These are phyloP conservation scores for Syrphus vitripennis DNA, from an alignment of 2,888 invertebrate genomes.

Conservation along the genomic window DNA sequence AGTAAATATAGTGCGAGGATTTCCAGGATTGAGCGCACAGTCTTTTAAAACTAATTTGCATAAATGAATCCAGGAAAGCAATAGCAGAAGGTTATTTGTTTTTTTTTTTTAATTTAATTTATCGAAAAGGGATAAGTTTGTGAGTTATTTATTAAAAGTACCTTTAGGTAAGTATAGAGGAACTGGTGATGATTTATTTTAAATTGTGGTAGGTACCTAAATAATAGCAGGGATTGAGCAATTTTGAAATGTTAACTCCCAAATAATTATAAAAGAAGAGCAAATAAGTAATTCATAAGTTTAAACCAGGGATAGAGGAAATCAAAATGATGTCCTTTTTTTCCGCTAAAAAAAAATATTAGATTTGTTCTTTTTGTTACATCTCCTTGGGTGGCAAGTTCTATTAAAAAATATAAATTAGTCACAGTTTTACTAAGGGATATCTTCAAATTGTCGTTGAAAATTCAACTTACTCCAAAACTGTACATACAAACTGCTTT, in stretches of 20 bases:
- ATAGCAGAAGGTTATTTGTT: slow-evolving; percentile 52
- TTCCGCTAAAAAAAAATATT: too few relatives aligned
- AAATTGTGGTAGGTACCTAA: slow-evolving; percentile 4
- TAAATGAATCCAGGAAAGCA: slow-evolving; percentile 58
- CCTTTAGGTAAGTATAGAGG: background rate
- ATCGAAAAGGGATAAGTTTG: slow-evolving; percentile 36
- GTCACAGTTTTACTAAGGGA: background rate
- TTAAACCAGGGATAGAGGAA: background rate
- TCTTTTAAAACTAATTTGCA: slow-evolving; percentile 54
- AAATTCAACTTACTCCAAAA: background rate
- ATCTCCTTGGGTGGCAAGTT: background rate
- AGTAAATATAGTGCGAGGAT: slow-evolving; percentile 33
- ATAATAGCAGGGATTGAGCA: slow-evolving; percentile 14
- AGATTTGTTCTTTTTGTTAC: too few relatives aligned
- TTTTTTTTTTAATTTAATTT: slow-evolving; percentile 42
- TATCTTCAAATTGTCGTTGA: background rate
- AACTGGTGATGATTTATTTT: slow-evolving; percentile 41
- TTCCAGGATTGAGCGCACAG: background rate
- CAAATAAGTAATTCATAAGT: background rate
- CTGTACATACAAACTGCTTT: background rate
- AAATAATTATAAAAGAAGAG: slow-evolving; percentile 55
- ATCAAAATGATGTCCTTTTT: too few relatives aligned
- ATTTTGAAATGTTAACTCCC: slow-evolving; percentile 42
- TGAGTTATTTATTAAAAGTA: background rate
- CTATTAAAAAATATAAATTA: background rate